Evolutionary conservation across 2,888 invertebrate species (phyloP), one percentile per base, ranked within the genome.

Genomic region (Drosophila algonquin): DNA sequence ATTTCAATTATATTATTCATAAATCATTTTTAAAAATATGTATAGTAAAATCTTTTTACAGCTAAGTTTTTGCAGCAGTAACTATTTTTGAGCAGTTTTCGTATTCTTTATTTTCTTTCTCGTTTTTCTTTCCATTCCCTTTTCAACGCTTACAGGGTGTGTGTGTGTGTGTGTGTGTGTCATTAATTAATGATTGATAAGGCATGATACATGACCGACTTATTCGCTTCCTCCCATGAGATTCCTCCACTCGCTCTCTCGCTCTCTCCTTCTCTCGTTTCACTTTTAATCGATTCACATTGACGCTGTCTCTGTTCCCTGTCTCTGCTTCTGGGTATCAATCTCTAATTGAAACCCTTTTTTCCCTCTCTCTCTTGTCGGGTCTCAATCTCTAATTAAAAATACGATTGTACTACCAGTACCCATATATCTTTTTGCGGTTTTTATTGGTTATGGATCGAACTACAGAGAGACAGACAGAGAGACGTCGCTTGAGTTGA

Each of bases 391-490:
- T 58, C 71, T 75, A 76, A 85, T 71, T 77, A 62, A 77, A 77
- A 75, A 63, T 70, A 63, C 62, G 61, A 59, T 55, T 63, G 40
- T 45, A 40, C 52, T 62, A 40, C 52, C 60, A 56, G 40, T 6
- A n/a, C 45, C 40, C 6, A 46, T 59, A 61, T 47, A 56, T 62
- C 65, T 77, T 72, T 79, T 83, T 74, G 69, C 76, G 79, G 73
- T 76, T 40, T 7, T 40, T 86, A 63, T 73, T 51, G 57, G 63
- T 55, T 58, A 74, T 84, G 76, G 71, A 74, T 79, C 67, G 67
- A 40, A 56, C 9, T 16, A 62, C 46, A 45, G 21, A 53, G 12
- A 59, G 40, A 47, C 60, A 55, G 47, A 61, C 46, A 62, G 35
- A 53, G 7, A n/a, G n/a, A 21, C 7, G 45, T 30, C 16, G 56